Conservation (phyloP, 2,113 vertebrate genomes). For the Ptychochromis oligacanthus region DNA sequence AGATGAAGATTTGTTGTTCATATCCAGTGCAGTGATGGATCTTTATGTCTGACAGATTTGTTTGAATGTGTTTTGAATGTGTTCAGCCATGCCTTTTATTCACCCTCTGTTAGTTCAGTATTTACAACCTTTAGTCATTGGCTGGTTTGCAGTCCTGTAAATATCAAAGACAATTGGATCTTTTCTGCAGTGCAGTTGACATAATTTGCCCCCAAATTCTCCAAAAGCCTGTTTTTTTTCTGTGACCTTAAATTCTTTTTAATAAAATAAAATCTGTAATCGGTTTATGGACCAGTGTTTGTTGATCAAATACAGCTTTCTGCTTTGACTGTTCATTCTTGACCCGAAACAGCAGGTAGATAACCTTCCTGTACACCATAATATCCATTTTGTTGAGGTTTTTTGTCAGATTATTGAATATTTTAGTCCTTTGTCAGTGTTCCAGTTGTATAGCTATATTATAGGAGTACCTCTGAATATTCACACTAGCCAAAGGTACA, state of each 20-base stretch:
- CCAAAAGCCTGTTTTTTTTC: conserved; percentile 83
- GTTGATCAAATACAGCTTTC: neutral
- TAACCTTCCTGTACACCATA: neutral
- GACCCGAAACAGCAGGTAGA: too few species aligned
- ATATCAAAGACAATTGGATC: conserved; percentile 90
- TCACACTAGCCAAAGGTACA: too few species aligned
- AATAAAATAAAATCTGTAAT: conserved; percentile 82
- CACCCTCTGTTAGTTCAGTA: conserved; percentile 37
- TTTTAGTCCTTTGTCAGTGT: neutral
- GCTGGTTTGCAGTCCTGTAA: conserved; percentile 85
- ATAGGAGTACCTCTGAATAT: too few species aligned
- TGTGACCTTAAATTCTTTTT: conserved; percentile 80
- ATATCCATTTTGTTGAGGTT: neutral
- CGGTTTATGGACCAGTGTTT: conserved; percentile 47
- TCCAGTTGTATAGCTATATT: too few species aligned
- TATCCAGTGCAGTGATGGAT: conserved; percentile 63
- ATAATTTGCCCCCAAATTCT: conserved; percentile 93
- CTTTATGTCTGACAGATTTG: conserved; percentile 56
- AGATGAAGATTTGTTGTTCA: conserved; percentile 38
- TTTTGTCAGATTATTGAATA: neutral
- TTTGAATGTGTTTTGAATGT: conserved; percentile 73
- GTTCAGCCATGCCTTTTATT: conserved; percentile 49
- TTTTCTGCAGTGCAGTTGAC: conserved; percentile 77
- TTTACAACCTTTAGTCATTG: conserved; percentile 19
- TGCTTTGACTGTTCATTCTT: neutral